These are phyloP conservation scores for Steinernema scapterisci DNA, from an alignment of 2,888 invertebrate species.

Conservation along the genomic window DNA sequence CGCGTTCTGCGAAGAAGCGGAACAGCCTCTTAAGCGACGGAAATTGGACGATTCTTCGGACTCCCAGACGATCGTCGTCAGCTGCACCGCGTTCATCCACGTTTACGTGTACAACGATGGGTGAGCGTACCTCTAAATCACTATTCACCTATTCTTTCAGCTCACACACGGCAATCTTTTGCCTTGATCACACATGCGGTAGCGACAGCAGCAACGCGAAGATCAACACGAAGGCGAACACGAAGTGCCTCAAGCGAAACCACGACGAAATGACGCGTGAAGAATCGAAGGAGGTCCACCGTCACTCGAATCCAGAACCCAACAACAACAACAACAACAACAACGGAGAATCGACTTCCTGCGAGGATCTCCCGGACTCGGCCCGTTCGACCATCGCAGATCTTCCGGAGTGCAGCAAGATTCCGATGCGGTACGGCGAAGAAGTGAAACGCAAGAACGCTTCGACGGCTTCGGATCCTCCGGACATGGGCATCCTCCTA, in stretches of 20 bases:
- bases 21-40: slow-evolving; percentile 8
- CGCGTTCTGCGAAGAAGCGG: slow-evolving; percentile 1
- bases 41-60: slow-evolving; percentile 8
- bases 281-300: too few species aligned
- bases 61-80: not conserved
- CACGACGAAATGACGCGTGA: not conserved
- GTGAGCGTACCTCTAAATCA: too few species aligned
- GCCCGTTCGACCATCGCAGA: not conserved
- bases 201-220: not conserved
- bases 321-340: too few species aligned
- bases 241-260: slow-evolving; percentile 7
- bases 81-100: slow-evolving; percentile 5
- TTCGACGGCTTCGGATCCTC: slow-evolving; percentile 13
- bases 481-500: not conserved
- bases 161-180: slow-evolving; percentile 3
- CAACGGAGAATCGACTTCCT: not conserved
- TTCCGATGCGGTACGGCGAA: not conserved
- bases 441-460: slow-evolving; percentile 21
- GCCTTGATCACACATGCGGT: slow-evolving; percentile 6
- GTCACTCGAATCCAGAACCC: too few species aligned
- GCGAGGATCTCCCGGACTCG: not conserved
- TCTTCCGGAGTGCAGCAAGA: not conserved
- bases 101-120: slow-evolving; percentile 11
- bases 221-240: slow-evolving; percentile 13
- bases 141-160: not conserved